These are phyloP conservation scores for Stenotaenia linearis DNA, from an alignment of 2,888 invertebrate species.

Conservation along the genomic window DNA sequence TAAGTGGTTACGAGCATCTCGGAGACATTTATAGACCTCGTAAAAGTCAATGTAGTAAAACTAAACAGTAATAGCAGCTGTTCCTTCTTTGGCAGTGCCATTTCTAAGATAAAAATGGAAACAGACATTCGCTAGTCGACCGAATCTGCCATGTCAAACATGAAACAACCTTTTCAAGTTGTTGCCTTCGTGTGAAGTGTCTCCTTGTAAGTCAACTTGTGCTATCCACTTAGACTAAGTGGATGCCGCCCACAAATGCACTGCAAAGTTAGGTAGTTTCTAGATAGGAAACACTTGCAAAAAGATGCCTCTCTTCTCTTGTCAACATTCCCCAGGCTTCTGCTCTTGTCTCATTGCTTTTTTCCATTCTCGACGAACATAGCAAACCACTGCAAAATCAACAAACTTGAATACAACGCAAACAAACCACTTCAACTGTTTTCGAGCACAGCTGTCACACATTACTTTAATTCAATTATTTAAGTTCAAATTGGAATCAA, in stretches of 20 bases:
- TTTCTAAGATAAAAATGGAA: not conserved
- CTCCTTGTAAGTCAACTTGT: not conserved
- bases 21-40: not conserved
- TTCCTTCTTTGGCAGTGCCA: not conserved
- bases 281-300: slow-evolving; percentile 3
- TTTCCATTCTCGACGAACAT: not conserved
- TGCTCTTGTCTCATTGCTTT: not conserved
- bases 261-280: slow-evolving; percentile 12
- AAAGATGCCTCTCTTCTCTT: not conserved
- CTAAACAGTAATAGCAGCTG: slow-evolving; percentile 19
- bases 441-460: not conserved
- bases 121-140: not conserved
- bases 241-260: not conserved
- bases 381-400: not conserved
- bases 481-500: no score
- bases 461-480: no score
- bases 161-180: slow-evolving; percentile 21
- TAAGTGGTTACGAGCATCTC: not conserved
- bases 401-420: not conserved
- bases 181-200: slow-evolving; percentile 14
- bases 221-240: slow-evolving; percentile 14
- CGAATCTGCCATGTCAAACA: slow-evolving; percentile 6
- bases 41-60: slow-evolving; percentile 23
- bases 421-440: slow-evolving; percentile 2
- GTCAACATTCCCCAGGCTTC: not conserved